Evolutionary conservation across 2,888 invertebrate genomes (phyloP).

Genomic region (Plemyria rubiginata): DNA sequence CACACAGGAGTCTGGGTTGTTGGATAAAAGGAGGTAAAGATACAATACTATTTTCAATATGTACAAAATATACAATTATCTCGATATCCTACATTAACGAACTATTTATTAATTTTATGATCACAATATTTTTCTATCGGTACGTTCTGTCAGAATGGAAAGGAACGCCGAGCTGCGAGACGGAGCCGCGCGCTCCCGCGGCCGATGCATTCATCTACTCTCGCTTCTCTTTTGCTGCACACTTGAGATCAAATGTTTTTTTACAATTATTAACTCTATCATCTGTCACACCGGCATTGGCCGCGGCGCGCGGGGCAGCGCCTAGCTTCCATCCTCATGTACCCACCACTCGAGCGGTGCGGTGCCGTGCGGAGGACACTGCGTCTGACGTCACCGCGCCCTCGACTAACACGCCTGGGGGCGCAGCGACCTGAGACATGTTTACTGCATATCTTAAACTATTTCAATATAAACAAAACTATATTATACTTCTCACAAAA

Average conservation of each 20-base stretch:
- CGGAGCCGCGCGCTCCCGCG: constrained; percentile 58
- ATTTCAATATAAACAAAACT: constrained; percentile 65
- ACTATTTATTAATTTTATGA: constrained; percentile 82
- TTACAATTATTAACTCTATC: constrained; percentile 80
- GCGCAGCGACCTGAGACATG: constrained; percentile 44
- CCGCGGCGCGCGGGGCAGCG: constrained; percentile 59
- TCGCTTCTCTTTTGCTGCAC: constrained; percentile 81
- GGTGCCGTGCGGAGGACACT: not conserved
- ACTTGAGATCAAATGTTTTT: constrained; percentile 85
- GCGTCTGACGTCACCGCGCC: constrained; percentile 37
- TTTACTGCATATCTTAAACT: constrained; percentile 41
- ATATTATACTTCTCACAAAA: constrained; percentile 80
- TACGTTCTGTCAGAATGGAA: constrained; percentile 70
- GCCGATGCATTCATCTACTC: constrained; percentile 73
- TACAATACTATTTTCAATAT: constrained; percentile 86
- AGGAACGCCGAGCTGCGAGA: constrained; percentile 54
- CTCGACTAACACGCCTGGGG: constrained; percentile 45
- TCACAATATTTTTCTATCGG: constrained; percentile 83
- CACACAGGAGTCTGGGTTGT: constrained; percentile 84
- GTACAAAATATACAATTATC: constrained; percentile 85
- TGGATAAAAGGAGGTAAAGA: constrained; percentile 84
- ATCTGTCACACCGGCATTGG: constrained; percentile 77
- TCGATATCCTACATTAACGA: constrained; percentile 76
- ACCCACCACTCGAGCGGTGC: constrained; percentile 40
- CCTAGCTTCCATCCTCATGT: constrained; percentile 49